Conservation (phyloP, 2,888 invertebrate genomes). For the Leucania comma region DNA sequence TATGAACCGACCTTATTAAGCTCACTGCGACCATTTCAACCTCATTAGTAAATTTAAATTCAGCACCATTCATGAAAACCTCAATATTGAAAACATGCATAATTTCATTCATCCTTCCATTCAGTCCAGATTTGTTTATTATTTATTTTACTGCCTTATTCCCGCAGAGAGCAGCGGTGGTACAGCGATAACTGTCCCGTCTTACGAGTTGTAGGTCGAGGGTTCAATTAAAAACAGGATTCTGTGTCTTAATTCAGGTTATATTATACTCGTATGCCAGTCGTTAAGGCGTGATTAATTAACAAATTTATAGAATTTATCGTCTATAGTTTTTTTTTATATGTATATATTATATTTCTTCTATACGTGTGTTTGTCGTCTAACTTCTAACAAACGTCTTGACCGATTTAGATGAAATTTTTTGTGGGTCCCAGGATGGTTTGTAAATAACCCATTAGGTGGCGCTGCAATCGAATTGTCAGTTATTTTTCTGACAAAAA, state of each 20-base stretch:
- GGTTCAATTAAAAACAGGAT: too few relatives aligned
- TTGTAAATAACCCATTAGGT: too few relatives aligned
- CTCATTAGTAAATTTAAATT: slow-evolving; percentile 40
- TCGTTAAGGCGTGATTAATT: background rate
- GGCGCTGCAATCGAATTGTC: too few relatives aligned
- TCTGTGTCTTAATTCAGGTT: background rate
- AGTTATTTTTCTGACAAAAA: too few relatives aligned
- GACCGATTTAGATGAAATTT: too few relatives aligned
- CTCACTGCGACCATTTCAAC: slow-evolving; percentile 1
- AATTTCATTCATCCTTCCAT: slow-evolving; percentile 15
- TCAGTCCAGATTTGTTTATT: slow-evolving; percentile 14
- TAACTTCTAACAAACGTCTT: too few relatives aligned
- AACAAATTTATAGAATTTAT: background rate
- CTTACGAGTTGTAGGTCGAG: too few relatives aligned
- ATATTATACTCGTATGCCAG: background rate
- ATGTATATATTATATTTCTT: too few relatives aligned
- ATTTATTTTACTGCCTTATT: slow-evolving; percentile 7
- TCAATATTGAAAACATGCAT: slow-evolving; percentile 27
- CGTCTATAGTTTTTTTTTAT: background rate
- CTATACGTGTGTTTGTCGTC: too few relatives aligned
- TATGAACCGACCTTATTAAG: slow-evolving; percentile 5
- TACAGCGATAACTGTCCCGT: too few relatives aligned
- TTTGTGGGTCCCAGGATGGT: too few relatives aligned
- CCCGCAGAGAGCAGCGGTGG: too few relatives aligned
- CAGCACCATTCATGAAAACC: slow-evolving; percentile 10